Evolutionary conservation across 2,797 vertebrate genomes (phyloP).

Genomic region (Spinus pinus): DNA sequence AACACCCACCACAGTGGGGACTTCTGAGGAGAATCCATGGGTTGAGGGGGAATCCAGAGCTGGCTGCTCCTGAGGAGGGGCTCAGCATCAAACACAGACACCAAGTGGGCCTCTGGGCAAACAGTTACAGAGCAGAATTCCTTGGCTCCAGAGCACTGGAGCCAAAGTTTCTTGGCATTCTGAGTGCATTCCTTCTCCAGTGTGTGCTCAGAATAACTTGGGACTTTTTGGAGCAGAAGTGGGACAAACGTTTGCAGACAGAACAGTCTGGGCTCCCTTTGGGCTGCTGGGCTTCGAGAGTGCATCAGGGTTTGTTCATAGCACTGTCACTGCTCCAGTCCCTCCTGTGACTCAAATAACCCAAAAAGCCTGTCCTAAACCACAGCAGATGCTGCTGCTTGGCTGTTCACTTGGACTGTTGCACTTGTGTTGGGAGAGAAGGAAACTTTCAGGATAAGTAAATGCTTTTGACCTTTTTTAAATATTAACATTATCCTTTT

Average conservation of each 20-base stretch:
- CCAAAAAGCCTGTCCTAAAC: neutral
- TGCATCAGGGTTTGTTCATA: neutral
- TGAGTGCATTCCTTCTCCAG: slow-evolving; percentile 46
- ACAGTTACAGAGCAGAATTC: slow-evolving; percentile 39
- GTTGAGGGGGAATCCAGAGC: neutral
- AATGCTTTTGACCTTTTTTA: neutral
- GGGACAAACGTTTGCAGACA: slow-evolving; percentile 23
- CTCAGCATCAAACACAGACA: neutral
- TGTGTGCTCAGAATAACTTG: slow-evolving; percentile 62
- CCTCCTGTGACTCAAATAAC: neutral
- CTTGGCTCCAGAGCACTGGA: neutral
- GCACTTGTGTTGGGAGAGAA: neutral
- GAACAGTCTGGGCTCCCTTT: neutral
- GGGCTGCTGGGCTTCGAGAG: neutral
- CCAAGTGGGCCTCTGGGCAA: neutral
- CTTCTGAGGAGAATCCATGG: neutral
- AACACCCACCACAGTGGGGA: neutral
- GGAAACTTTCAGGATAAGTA: neutral
- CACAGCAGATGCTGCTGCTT: neutral
- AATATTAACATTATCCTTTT: neutral
- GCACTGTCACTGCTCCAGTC: neutral
- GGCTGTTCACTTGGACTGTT: neutral
- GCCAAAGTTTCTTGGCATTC: slow-evolving; percentile 56
- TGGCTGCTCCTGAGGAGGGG: neutral
- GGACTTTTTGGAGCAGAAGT: slow-evolving; percentile 43